Base-by-base conservation (phyloP, 2,113 vertebrate species). In the Hemiscyllium ocellatum region DNA sequence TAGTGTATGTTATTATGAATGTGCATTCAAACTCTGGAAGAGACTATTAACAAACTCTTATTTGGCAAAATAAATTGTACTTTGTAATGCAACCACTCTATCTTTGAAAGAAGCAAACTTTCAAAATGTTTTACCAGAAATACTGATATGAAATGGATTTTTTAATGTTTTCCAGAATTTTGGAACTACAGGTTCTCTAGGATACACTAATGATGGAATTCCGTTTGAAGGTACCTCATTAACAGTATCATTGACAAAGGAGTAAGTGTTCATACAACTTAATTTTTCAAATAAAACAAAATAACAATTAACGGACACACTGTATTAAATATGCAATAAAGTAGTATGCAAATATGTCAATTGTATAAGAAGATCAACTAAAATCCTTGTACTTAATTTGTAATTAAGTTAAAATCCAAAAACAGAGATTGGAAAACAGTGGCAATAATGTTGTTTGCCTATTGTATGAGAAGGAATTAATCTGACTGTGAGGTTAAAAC, bases 121-220 rank as follows among this genome's bases (percentile, higher is more conserved):
- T 66, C 37, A 91, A 33, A 66, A 66, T 29, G 22, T 66, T 37
- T 56, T 61, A 68, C 65, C 66, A 66, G 4, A 93, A 15, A 13
- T n/a, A 29, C 87, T 65, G 33, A 68, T 72, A 29, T 95, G 42
- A 47, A 72, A 76, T 95, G 68, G 50, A 12, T 61, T 4, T 87
- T 80, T 0, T n/a, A 72, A 50, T 89, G 72, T 96, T 96, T 93
- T 86, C 8, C 96, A 99, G 98, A 98, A 98, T 20, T 96, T 96
- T 78, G 96, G 96, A 96, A 96, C 95, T 96, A 96, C 98, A 8
- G 97, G 97, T 95, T 97, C 97, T 50, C 97, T 98, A 96, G 98
- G 97, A 66, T 98, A 98, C 96, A 98, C 98, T 96, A 98, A 97
- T 96, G 97, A 98, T 96, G 97, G 97, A 96, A 96, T 98, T 96